Evolutionary conservation across 1,140 invertebrate species (phyloP), one percentile per base, ranked within the genome.

Genomic region (Delia radicum): DNA sequence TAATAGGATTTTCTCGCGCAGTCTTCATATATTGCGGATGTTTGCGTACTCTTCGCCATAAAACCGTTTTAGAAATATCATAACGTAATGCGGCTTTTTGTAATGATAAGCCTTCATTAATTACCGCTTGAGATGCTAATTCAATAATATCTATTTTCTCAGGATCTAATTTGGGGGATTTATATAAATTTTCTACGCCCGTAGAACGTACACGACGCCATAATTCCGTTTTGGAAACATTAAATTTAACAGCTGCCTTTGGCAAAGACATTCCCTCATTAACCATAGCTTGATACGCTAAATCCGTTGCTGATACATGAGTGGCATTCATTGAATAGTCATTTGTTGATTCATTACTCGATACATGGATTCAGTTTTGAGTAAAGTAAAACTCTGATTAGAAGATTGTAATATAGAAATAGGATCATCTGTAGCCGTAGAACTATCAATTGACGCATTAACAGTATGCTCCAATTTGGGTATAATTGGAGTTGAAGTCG

Each of bases 51-150:
- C 89, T 82, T 74, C 90, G 83, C 90, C 90, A 91, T 24, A 91
- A 80, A 3, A 91, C 90, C 12, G 90, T 91, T 82, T 91, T 91
- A 13, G 90, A 90, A 78, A 91, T 90, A 69, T 87, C 86, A 75
- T 82, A 90, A 74, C 88, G 87, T 79, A 87, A 80, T 2, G 90
- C 89, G 21, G 90, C 89, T 13, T 87, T 86, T 24, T 89, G 89
- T 74, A 90, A 87, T 4, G 89, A 90, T 81, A 90, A 88, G 74
- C 87, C 88, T 3, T 89, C 89, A 15, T 87, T 80, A 75, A 88
- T 88, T 18, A 90, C 90, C 3, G 89, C 89, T 2, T 90, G 88
- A 10, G 89, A 82, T 1, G 84, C 84, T 6, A 80, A 78, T 75
- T 87, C 87, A 74, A 90, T 87, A 1, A 83, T 80, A 62, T 86